Evolutionary conservation across 1,140 invertebrate genomes (phyloP), one percentile per base, ranked within the genome.

Genomic region (Drosophila funebris): DNA sequence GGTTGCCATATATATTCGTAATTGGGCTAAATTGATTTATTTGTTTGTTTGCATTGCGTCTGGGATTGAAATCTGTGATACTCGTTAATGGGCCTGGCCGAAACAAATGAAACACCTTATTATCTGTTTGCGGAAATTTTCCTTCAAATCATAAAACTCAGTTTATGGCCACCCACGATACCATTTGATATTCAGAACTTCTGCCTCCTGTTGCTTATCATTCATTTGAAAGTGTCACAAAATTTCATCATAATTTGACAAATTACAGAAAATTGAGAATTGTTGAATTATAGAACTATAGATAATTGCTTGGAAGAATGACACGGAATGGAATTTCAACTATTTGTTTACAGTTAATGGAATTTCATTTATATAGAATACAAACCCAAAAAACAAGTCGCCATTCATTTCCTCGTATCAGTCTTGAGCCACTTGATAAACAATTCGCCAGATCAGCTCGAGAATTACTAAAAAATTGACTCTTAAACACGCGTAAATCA

Each of bases 321-420:
- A 4, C 16, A 57, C 27, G 58, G 78, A 52, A 52, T 18, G 48
- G 74, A 76, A 87, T 87, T 70, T 52, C 14, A 85, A 77, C 63
- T 68, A 85, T 87, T 64, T 72, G 63, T 61, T 67, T 64, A 64
- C 70, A 54, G 43, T 52, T 27, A n/a, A 3, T 43, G 29, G 16
- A 58, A 20, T 18, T 63, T 43, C 29, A 57, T 33, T 20, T n/a
- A 29, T 37, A 48, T 11, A 48, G 4, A 48, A 64, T 87, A 85
- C 82, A 68, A 46, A 87, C 83, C 82, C 74, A 20, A 78, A 89
- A 76, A 87, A 79, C 64, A 88, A 87, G 79, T 71, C 78, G 78
- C 78, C 83, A 87, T 79, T 87, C 78, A 87, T 87, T 87, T 88
- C 83, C 64, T 43, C 67, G 83, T 87, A 87, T 78, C 67, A 75